A percentile compares a stretch with the other conserved stretches of the same genome.
These are phyloP conservation scores for Malurus melanocephalus DNA, from an alignment of 2,113 vertebrate species.

Conservation along the genomic window DNA sequence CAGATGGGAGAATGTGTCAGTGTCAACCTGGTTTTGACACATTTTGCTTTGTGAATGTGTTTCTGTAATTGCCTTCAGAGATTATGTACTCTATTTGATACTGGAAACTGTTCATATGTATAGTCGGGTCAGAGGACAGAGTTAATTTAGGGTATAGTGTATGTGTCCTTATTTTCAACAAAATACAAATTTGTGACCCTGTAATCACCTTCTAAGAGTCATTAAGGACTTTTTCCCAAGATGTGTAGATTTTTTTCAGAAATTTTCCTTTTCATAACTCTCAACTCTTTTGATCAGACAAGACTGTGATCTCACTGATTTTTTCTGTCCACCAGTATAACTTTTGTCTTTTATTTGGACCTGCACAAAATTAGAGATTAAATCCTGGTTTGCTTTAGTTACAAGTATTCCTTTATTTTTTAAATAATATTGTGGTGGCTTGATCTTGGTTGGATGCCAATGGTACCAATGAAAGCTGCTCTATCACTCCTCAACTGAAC, in stretches of 20 bases:
- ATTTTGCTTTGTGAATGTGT: not conserved
- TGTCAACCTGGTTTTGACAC: not conserved
- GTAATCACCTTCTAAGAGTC: not conserved
- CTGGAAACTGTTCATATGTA: not conserved
- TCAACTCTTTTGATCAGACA: not conserved
- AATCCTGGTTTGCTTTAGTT: not conserved
- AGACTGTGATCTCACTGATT: not conserved
- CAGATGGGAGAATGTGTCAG: not conserved
- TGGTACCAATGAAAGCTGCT: not conserved
- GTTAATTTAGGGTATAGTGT: not conserved
- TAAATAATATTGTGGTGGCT: not conserved
- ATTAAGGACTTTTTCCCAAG: not conserved
- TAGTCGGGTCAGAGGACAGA: not conserved
- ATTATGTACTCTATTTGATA: not conserved
- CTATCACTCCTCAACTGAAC: not conserved
- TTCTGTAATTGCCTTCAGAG: not conserved
- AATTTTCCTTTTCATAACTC: not conserved
- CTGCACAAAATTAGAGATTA: not conserved
- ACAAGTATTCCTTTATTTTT: not conserved
- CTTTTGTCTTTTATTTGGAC: not conserved
- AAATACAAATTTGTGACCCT: not conserved
- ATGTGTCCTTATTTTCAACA: not conserved
- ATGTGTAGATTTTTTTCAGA: not conserved
- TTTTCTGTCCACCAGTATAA: not conserved
- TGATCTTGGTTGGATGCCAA: not conserved